phyloP scores from a whole-genome alignment of 1,140 invertebrate genomes.

The Proctacanthus coquilletti region DNA sequence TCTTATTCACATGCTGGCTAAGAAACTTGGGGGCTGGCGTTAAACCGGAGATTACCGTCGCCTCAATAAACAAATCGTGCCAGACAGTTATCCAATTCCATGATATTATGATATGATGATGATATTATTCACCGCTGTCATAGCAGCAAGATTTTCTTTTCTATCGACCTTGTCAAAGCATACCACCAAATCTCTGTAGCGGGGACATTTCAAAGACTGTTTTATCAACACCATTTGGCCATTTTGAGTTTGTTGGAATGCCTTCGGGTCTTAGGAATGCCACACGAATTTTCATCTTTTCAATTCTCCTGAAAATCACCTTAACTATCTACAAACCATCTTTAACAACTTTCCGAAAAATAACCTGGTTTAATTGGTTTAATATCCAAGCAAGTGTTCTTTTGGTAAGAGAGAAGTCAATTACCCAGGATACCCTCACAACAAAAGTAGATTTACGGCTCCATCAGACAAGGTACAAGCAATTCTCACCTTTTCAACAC shows the following conservation, averaged over 20 bases:
- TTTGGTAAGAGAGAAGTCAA: slow-evolving; percentile 13
- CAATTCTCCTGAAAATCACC: slow-evolving; percentile 17
- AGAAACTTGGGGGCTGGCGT: slow-evolving; percentile 22
- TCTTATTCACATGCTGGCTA: slow-evolving; percentile 29
- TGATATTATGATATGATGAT: too few species aligned
- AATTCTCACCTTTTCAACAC: slow-evolving; percentile 12
- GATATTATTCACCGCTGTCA: slow-evolving; percentile 21
- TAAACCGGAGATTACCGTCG: slow-evolving; percentile 31
- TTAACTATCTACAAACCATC: slow-evolving; percentile 12
- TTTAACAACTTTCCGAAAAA: slow-evolving; percentile 8
- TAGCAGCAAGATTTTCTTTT: slow-evolving; percentile 28
- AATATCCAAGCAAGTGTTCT: slow-evolving; percentile 18
- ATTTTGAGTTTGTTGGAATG: slow-evolving; percentile 12
- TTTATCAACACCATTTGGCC: slow-evolving; percentile 23
- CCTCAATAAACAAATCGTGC: slow-evolving; percentile 28
- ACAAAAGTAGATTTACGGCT: slow-evolving; percentile 8
- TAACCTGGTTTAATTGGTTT: slow-evolving; percentile 10
- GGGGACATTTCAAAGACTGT: slow-evolving; percentile 26
- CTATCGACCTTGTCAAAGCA: slow-evolving; percentile 32
- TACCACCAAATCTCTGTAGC: slow-evolving; percentile 31
- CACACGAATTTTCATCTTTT: slow-evolving; percentile 32
- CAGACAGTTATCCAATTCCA: slow-evolving; percentile 22
- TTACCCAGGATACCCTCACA: slow-evolving; percentile 13
- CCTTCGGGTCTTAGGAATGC: slow-evolving; percentile 24
- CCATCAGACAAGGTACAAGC: slow-evolving; percentile 9